phyloP scores from a whole-genome alignment of 2,797 vertebrate genomes.

The Typhlichthys eigenmanni region DNA sequence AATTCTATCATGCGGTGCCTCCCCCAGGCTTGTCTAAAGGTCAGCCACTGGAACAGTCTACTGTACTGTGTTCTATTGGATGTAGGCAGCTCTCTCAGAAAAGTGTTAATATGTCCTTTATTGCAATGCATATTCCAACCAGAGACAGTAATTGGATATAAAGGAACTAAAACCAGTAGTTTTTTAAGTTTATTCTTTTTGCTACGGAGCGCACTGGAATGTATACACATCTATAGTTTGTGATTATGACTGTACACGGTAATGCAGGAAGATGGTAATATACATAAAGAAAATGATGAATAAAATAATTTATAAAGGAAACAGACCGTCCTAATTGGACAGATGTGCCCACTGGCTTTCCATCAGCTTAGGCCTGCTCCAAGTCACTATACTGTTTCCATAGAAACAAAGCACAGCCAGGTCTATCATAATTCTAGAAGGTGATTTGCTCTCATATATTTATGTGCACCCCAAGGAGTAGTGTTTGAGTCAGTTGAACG shows the following conservation, averaged over 20 bases:
- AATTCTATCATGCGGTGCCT: constrained; percentile 25
- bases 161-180: constrained; percentile 4
- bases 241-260: neutral
- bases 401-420: constrained; percentile 51
- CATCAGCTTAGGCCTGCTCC: constrained; percentile 10
- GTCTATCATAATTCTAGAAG: constrained; percentile 37
- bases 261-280: constrained; percentile 8
- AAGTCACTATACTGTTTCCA: constrained; percentile 45
- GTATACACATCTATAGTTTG: neutral
- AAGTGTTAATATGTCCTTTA: constrained; percentile 10
- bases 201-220: too few species aligned
- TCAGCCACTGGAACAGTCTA: constrained; percentile 1
- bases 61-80: constrained; percentile 5
- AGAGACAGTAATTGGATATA: constrained; percentile 10
- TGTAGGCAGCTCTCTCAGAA: constrained; percentile 6
- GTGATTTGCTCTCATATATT: constrained; percentile 36
- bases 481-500: constrained; percentile 24
- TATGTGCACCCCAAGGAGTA: constrained; percentile 16
- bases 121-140: constrained; percentile 9
- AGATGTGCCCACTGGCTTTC: too few species aligned
- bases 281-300: constrained; percentile 1
- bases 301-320: too few species aligned
- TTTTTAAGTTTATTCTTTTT: constrained; percentile 1
- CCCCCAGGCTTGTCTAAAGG: constrained; percentile 10
- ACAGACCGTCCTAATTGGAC: too few species aligned